These are phyloP conservation scores for Petaurus breviceps DNA, from an alignment of 2,113 vertebrate genomes.

Conservation along the genomic window DNA sequence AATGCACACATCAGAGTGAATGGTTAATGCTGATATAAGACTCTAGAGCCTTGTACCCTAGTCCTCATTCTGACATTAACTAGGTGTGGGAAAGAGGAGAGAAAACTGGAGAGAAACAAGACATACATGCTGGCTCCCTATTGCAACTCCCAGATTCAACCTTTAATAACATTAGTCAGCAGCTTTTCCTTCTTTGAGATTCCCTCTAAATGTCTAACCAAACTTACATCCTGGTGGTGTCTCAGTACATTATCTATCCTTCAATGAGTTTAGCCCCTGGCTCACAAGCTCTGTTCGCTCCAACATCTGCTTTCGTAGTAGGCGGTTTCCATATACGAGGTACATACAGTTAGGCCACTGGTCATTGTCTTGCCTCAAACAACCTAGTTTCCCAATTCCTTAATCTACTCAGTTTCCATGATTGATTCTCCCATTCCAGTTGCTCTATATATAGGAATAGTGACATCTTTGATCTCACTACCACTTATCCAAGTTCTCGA, in stretches of 20 bases:
- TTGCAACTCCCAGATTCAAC: background rate
- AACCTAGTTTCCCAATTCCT: background rate
- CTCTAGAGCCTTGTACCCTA: too few relatives aligned
- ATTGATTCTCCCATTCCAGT: background rate
- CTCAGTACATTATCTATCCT: background rate
- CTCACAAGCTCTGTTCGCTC: background rate
- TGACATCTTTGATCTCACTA: background rate
- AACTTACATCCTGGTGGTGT: background rate
- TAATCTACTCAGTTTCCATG: background rate
- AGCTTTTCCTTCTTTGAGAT: too few relatives aligned
- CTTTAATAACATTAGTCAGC: too few relatives aligned
- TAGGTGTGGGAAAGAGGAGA: background rate
- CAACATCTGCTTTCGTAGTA: background rate
- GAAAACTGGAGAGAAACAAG: background rate
- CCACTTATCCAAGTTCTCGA: background rate
- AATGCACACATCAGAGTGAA: too few relatives aligned
- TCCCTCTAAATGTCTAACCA: too few relatives aligned
- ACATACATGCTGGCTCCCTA: background rate
- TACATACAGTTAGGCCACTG: background rate
- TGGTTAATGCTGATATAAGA: too few relatives aligned
- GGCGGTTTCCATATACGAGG: too few relatives aligned
- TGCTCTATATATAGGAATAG: background rate
- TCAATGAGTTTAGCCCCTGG: background rate
- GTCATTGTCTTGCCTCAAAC: background rate
- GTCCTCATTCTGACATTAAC: background rate